A percentile compares a stretch with the other conserved stretches of the same genome.
Conservation (phyloP, 1,140 invertebrate genomes). For the Delia radicum region DNA sequence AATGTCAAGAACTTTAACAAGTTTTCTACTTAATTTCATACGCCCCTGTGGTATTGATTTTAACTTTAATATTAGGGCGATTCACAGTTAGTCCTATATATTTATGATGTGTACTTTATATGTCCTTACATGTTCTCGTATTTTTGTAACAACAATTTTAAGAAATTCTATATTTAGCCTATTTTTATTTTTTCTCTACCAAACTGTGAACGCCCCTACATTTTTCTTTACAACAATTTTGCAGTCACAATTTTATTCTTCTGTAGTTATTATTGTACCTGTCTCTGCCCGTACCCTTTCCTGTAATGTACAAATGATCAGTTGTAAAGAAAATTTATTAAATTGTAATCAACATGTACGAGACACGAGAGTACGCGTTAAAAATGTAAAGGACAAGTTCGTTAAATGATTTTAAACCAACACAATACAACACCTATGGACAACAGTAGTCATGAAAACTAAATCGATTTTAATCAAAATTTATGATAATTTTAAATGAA, state of each 20-base stretch:
- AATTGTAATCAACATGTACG: slow-evolving; percentile 11
- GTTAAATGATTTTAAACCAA: slow-evolving; percentile 19
- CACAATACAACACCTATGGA: neutral
- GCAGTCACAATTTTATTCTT: neutral
- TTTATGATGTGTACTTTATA: no score
- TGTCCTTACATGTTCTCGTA: no score
- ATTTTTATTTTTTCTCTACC: neutral
- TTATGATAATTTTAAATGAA: slow-evolving; percentile 18
- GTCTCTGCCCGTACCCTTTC: neutral
- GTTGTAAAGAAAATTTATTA: slow-evolving; percentile 18
- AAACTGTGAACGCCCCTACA: neutral
- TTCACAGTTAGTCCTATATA: neutral
- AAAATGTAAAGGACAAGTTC: neutral
- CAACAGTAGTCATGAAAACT: slow-evolving; percentile 1
- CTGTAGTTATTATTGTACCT: neutral
- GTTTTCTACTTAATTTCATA: neutral
- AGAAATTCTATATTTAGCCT: no score
- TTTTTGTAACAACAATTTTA: no score
- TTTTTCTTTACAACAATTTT: neutral
- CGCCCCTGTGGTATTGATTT: neutral
- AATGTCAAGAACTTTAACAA: no score
- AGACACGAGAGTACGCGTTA: neutral
- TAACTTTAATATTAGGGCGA: neutral
- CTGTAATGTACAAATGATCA: neutral
- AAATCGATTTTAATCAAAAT: slow-evolving; percentile 24